Conservation (phyloP, 1,140 invertebrate species). For the Neodiprion pinetum region DNA sequence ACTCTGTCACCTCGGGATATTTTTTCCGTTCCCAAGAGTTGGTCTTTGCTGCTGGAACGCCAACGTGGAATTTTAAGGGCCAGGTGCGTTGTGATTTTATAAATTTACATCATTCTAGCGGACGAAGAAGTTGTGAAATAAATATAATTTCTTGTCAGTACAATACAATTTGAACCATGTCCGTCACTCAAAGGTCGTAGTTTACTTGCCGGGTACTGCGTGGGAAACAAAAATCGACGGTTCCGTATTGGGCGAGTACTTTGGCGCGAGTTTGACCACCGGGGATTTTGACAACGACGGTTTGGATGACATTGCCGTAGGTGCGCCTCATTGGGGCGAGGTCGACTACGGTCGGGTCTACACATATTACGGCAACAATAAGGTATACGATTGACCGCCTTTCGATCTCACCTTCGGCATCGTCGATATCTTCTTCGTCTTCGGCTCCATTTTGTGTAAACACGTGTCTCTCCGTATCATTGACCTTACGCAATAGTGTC, state of each 20-base stretch:
- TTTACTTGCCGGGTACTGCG: conserved; percentile 27
- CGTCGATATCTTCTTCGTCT: neutral
- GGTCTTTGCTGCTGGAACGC: conserved; percentile 65
- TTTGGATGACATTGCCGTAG: conserved; percentile 76
- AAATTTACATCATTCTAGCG: neutral
- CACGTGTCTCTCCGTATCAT: neutral
- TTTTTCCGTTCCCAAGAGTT: conserved; percentile 52
- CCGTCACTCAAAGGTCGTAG: conserved; percentile 39
- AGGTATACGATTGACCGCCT: conserved; percentile 19
- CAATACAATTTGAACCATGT: conserved; percentile 27
- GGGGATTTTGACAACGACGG: conserved; percentile 78
- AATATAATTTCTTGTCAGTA: conserved; percentile 21
- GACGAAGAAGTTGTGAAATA: neutral
- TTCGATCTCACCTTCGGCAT: neutral
- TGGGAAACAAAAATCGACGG: conserved; percentile 52
- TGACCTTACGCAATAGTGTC: neutral
- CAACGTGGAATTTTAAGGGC: conserved; percentile 59
- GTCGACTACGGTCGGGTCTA: conserved; percentile 68
- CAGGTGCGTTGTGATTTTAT: conserved; percentile 31
- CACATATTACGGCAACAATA: conserved; percentile 59
- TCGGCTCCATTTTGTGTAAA: neutral
- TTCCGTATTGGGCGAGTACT: conserved; percentile 76
- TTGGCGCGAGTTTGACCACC: conserved; percentile 73
- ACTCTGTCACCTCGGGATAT: conserved; percentile 66
- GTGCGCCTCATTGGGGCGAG: conserved; percentile 70